Percentiles rank a stretch among this genome's conserved stretches.
Conservation (phyloP, 2,797 vertebrate genomes). For the Sparidentex hasta region DNA sequence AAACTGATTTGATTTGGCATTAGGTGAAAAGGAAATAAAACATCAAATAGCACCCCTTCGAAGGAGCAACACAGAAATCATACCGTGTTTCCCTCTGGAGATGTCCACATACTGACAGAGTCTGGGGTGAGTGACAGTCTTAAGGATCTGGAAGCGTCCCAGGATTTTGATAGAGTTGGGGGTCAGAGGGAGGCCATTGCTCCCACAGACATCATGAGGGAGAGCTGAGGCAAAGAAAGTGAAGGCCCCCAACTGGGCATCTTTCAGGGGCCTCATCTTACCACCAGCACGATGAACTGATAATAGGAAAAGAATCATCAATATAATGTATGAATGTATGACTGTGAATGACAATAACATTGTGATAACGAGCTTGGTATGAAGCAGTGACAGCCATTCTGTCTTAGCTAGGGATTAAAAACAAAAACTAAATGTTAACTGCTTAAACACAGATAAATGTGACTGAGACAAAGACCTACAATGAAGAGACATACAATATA, state of each 20-base stretch:
- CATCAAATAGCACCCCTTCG: background rate
- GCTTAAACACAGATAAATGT: background rate
- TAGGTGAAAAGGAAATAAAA: background rate
- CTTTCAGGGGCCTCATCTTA: slow-evolving; percentile 92
- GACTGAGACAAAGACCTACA: background rate
- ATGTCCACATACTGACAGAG: slow-evolving; percentile 98
- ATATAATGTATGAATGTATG: background rate
- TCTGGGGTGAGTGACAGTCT: slow-evolving; percentile 94
- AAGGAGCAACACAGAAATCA: slow-evolving; percentile 32
- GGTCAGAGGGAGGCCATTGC: slow-evolving; percentile 97
- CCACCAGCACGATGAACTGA: slow-evolving; percentile 20
- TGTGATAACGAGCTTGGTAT: background rate
- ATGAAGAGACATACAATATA: too few species aligned
- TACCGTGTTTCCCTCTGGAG: slow-evolving; percentile 97
- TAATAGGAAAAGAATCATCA: background rate
- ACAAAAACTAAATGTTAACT: background rate
- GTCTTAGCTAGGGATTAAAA: background rate
- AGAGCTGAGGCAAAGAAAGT: slow-evolving; percentile 98
- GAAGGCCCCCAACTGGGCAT: slow-evolving; percentile 94
- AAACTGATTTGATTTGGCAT: too few species aligned
- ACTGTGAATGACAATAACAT: background rate
- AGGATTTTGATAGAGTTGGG: slow-evolving; percentile 99
- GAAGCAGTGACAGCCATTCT: background rate
- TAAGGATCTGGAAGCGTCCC: slow-evolving; percentile 97
- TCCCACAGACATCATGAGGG: slow-evolving; percentile 98